A percentile compares a stretch with the other conserved stretches of the same genome.
Conservation (phyloP, 2,113 vertebrate species). For the Macroglossus sobrinus region DNA sequence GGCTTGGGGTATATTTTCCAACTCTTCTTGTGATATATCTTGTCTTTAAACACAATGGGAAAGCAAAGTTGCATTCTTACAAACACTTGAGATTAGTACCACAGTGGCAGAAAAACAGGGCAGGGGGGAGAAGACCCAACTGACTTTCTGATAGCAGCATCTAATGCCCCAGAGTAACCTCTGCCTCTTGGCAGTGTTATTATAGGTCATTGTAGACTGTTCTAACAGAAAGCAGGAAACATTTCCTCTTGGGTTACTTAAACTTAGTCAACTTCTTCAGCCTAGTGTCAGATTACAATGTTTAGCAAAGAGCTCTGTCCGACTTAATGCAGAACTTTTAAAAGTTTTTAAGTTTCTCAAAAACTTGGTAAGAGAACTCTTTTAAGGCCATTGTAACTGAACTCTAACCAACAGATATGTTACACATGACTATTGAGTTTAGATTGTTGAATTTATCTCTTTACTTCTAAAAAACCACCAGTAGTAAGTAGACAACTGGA, state of each 20-base stretch:
- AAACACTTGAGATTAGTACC: background rate
- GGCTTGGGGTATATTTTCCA: background rate
- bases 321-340: conserved; percentile 7
- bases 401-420: background rate
- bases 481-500: background rate
- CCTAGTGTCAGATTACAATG: conserved; percentile 82
- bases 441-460: background rate
- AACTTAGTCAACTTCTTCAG: conserved; percentile 80
- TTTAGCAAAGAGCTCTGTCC: conserved; percentile 56
- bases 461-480: background rate
- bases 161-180: conserved; percentile 92
- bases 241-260: conserved; percentile 78
- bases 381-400: background rate
- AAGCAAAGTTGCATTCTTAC: background rate
- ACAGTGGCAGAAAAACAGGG: background rate
- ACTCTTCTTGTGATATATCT: background rate
- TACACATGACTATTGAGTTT: background rate
- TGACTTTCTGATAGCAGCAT: conserved; percentile 45
- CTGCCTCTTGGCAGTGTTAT: conserved; percentile 85
- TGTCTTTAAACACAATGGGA: background rate
- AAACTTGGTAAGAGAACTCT: conserved; percentile 32
- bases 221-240: conserved; percentile 82
- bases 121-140: too few species aligned
- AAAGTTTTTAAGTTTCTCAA: conserved; percentile 31
- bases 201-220: conserved; percentile 85